phyloP scores from a whole-genome alignment of 1,140 invertebrate genomes.

The Drosophila aff. region DNA sequence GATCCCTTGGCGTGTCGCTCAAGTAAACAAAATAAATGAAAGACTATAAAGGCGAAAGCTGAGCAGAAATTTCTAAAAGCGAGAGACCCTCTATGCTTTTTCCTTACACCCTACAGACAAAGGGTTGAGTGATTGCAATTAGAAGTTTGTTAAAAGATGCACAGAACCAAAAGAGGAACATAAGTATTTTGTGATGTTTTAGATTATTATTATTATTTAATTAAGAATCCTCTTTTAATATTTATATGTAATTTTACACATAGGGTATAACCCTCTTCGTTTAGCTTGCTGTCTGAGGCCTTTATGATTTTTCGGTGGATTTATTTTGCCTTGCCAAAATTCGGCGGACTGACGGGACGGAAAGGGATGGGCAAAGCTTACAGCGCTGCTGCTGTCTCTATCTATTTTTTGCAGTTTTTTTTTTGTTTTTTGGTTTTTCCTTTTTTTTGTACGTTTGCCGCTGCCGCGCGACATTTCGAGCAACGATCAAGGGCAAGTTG shows the following conservation, averaged over 20 bases:
- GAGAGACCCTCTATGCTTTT: constrained; percentile 57
- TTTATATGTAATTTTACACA: background rate
- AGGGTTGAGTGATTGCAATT: background rate
- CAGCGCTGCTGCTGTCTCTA: constrained; percentile 51
- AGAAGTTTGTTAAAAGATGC: background rate
- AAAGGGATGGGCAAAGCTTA: constrained; percentile 71
- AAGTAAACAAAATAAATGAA: constrained; percentile 75
- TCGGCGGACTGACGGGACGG: constrained; percentile 32
- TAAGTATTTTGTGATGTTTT: background rate
- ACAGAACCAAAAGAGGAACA: background rate
- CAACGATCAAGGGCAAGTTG: constrained; percentile 82
- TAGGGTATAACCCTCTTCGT: constrained; percentile 23
- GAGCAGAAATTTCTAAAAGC: constrained; percentile 59
- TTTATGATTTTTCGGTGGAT: constrained; percentile 36
- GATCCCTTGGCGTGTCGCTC: constrained; percentile 52
- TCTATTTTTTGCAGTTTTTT: constrained; percentile 11
- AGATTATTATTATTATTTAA: background rate
- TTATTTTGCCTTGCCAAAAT: constrained; percentile 73
- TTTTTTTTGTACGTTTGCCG: constrained; percentile 21
- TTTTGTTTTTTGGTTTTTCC: background rate
- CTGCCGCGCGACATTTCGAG: constrained; percentile 65
- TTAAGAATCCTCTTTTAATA: background rate
- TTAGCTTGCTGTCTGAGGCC: background rate
- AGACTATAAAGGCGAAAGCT: constrained; percentile 58
- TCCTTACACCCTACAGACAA: background rate